Evolutionary conservation across 2,797 vertebrate species (phyloP), one percentile per base, ranked within the genome.

Genomic region (Botia kubotai): DNA sequence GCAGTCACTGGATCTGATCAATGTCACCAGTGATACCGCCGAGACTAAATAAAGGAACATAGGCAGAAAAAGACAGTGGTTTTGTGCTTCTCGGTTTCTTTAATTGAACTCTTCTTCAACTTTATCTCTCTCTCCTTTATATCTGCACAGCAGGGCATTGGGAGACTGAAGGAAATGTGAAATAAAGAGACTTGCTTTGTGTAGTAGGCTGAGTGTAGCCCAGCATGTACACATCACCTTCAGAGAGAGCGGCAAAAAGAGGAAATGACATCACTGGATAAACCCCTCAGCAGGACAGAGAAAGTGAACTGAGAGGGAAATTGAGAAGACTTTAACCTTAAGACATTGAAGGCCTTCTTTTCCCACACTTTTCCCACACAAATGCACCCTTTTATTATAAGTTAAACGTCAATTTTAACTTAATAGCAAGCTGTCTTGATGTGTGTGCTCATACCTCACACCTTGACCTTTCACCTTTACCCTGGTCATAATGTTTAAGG

Each of bases 131-230:
- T 65, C 6, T 8, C 7, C 7, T 11, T 36, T 12, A 29, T 4
- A 66, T 55, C 19, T 67, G 26, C 5, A 53, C 26, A 66, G 50
- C n/a, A 67, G n/a, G 7, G 2, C 50, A 65, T 16, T 5, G 57
- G 36, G 2, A 63, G 73, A 66, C 17, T 66, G 63, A 17, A 39
- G 14, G 13, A 48, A 75, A 63, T 23, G n/a, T 63, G 23, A 75
- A 26, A 75, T 29, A 4, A 10, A 52, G 19, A 58, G 19, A 58
- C 57, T 55, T 23, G 26, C 10, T 12, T 12, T 26, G 23, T 26
- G 23, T 26, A 26, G 23, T 26, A 2, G 1, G 23, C 23, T n/a
- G n/a, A 55, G 4, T 39, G 19, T 1, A n/a, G 75, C 50, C n/a
- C 48, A 43, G 66, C 62, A 50, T 14, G 21, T 63, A 50, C 13